Percentiles rank a stretch among this genome's conserved stretches.
Conservation (phyloP, 2,797 vertebrate species). For the Toxotes lorentzi region DNA sequence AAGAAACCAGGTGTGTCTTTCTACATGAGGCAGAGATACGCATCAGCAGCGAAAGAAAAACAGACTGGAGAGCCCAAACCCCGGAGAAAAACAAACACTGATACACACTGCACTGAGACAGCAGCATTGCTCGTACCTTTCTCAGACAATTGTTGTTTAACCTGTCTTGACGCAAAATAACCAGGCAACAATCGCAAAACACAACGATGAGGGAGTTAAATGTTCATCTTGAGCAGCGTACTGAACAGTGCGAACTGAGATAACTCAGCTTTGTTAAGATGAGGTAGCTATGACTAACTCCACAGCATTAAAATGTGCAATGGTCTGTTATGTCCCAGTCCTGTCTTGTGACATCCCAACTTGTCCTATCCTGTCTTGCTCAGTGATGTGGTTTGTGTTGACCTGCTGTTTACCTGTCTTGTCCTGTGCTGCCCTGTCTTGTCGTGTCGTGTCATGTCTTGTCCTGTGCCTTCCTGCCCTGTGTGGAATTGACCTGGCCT, state of each 20-base stretch:
- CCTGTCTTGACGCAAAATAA: constrained; percentile 11
- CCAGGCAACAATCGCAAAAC: background rate
- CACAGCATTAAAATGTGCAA: constrained; percentile 9
- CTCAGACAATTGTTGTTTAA: constrained; percentile 26
- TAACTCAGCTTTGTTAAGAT: constrained; percentile 12
- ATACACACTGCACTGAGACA: constrained; percentile 23
- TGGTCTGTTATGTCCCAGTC: constrained; percentile 30
- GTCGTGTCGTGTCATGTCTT: constrained; percentile 10
- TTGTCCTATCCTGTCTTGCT: constrained; percentile 22
- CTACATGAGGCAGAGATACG: constrained; percentile 24
- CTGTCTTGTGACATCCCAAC: constrained; percentile 38
- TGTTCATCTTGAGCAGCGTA: background rate
- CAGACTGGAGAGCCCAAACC: constrained; percentile 52
- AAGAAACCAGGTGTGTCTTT: constrained; percentile 41
- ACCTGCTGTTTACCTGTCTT: constrained; percentile 40
- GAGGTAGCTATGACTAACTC: constrained; percentile 17
- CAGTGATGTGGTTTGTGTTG: constrained; percentile 12
- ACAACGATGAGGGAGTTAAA: constrained; percentile 22
- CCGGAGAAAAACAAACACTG: constrained; percentile 42
- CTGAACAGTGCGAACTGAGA: background rate
- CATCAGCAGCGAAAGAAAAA: constrained; percentile 54
- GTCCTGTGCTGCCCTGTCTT: constrained; percentile 7
- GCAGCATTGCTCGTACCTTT: constrained; percentile 14
- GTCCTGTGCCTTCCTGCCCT: constrained; percentile 10
- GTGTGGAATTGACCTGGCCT: constrained; percentile 8